A percentile compares a stretch with the other conserved stretches of the same genome.
Conservation (phyloP, 1,140 invertebrate genomes). For the Plodia interpunctella region DNA sequence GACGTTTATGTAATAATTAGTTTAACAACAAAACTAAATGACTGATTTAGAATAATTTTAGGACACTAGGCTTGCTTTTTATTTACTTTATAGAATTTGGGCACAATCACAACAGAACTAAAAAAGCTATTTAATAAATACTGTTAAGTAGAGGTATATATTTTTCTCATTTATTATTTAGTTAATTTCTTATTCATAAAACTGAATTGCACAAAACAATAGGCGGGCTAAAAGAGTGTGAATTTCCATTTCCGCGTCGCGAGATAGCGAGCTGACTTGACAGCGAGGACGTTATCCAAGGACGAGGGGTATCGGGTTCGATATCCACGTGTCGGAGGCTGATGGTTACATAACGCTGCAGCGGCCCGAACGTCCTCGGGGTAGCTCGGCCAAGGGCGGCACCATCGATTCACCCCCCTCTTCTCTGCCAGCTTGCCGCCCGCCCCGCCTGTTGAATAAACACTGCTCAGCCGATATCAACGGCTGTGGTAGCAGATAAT, state of each 20-base stretch:
- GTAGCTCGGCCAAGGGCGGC: conserved; percentile 66
- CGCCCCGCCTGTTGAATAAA: conserved; percentile 47
- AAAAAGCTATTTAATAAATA: too few relatives aligned
- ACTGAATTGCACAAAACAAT: too few relatives aligned
- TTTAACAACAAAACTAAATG: background rate
- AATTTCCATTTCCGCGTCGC: too few relatives aligned
- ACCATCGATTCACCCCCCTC: conserved; percentile 48
- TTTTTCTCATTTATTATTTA: too few relatives aligned
- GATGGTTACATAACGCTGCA: conserved; percentile 52
- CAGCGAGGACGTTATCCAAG: conserved; percentile 3
- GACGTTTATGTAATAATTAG: conserved; percentile 6
- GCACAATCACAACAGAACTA: too few relatives aligned
- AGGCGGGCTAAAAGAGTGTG: too few relatives aligned
- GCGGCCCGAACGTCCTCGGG: conserved; percentile 39
- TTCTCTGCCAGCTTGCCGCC: conserved; percentile 31
- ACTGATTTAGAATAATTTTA: background rate
- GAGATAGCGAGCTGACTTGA: background rate
- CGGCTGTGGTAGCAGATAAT: background rate
- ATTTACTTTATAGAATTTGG: too few relatives aligned
- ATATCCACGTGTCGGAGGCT: conserved; percentile 19
- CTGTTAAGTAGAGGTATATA: too few relatives aligned
- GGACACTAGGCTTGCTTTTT: too few relatives aligned
- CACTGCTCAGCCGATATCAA: conserved; percentile 12
- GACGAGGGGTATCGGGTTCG: background rate
- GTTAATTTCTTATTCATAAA: too few relatives aligned